A percentile compares a stretch with the other conserved stretches of the same genome.
Evolutionary conservation across 2,888 invertebrate species (phyloP).

Genomic region (Osedax frankpressi): DNA sequence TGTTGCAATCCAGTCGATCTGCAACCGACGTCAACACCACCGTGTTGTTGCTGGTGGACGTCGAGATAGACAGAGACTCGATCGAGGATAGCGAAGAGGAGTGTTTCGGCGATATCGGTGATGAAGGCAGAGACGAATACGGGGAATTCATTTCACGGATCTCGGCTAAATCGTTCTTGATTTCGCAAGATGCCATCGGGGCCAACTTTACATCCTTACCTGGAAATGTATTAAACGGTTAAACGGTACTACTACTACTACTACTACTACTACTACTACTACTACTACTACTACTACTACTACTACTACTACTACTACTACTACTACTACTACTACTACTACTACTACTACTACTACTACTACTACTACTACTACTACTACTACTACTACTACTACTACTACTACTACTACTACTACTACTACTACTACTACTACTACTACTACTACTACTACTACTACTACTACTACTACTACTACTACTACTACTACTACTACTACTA

Average conservation of each 20-base stretch:
- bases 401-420: slow-evolving; percentile 20
- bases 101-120: not conserved
- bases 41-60: not conserved
- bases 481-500: slow-evolving; percentile 20
- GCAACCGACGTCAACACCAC: not conserved
- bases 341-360: slow-evolving; percentile 20
- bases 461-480: slow-evolving; percentile 19
- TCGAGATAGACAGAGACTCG: not conserved
- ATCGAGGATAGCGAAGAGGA: not conserved
- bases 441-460: slow-evolving; percentile 20
- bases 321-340: slow-evolving; percentile 13
- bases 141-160: too few species aligned
- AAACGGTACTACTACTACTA: slow-evolving; percentile 13
- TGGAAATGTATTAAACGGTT: too few species aligned
- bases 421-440: slow-evolving; percentile 19
- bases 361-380: slow-evolving; percentile 20
- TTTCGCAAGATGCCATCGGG: not conserved
- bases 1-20: not conserved
- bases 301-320: slow-evolving; percentile 19
- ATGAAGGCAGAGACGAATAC: not conserved
- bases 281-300: slow-evolving; percentile 8
- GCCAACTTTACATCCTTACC: too few species aligned
- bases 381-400: slow-evolving; percentile 20
- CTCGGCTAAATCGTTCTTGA: too few species aligned
- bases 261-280: not conserved